Conservation (phyloP, 2,888 invertebrate genomes). For the Drosophila anomelani region DNA sequence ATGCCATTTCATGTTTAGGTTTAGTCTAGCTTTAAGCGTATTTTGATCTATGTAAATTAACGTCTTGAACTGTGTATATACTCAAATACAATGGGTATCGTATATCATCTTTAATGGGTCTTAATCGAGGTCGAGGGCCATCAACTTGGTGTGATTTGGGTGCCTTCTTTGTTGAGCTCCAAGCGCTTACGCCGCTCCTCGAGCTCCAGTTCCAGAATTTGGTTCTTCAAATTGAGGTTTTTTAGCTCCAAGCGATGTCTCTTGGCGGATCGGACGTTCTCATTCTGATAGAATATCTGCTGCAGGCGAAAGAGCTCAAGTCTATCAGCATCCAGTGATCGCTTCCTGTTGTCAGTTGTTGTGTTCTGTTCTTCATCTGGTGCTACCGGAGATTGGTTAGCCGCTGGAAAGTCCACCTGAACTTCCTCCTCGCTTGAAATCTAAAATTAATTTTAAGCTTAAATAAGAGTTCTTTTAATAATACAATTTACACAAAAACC, state of each 20-base stretch:
- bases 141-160: background rate
- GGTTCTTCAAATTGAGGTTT: constrained; percentile 7
- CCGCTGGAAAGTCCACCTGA: background rate
- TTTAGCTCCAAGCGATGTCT: constrained; percentile 15
- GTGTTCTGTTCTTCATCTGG: no score
- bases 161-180: background rate
- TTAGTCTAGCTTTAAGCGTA: constrained; percentile 28
- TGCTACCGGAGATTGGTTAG: no score
- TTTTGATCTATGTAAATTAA: constrained; percentile 24
- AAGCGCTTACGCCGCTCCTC: constrained; percentile 10
- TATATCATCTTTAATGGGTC: background rate
- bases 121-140: background rate
- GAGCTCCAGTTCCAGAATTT: constrained; percentile 11
- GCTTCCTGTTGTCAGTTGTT: background rate
- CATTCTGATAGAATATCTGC: constrained; percentile 1
- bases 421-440: background rate
- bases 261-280: constrained; percentile 8
- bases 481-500: background rate
- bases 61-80: constrained; percentile 25
- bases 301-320: background rate
- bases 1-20: constrained; percentile 38
- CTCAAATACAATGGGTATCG: constrained; percentile 38
- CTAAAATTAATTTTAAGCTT: background rate
- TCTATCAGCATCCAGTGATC: background rate
- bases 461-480: background rate